A percentile compares a stretch with the other conserved stretches of the same genome.
These are phyloP conservation scores for Carcinoscorpius rotundicauda DNA, from an alignment of 1,140 invertebrate species.

Conservation along the genomic window DNA sequence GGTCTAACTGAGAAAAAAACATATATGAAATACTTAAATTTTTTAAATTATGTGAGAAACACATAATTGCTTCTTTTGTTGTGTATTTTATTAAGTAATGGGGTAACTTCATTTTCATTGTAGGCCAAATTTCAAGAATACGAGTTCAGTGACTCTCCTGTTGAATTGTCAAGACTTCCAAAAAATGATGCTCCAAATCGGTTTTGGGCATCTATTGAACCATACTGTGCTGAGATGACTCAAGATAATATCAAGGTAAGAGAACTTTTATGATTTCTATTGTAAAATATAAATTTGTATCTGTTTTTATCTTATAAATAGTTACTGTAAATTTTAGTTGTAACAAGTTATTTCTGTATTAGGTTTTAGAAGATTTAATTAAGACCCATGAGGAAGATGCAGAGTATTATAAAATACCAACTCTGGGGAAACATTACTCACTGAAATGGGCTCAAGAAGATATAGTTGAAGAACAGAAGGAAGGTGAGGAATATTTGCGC, in stretches of 20 bases:
- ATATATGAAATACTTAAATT: not conserved
- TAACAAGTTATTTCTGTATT: not conserved
- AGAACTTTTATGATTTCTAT: not conserved
- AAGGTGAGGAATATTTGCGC: conserved; percentile 29
- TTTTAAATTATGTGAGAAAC: not conserved
- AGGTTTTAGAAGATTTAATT: conserved; percentile 57
- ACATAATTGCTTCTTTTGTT: not conserved
- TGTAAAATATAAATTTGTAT: conserved; percentile 1
- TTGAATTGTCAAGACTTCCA: conserved; percentile 32
- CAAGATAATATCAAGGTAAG: conserved; percentile 61
- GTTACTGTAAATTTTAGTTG: conserved; percentile 3
- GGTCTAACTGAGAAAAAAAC: not conserved
- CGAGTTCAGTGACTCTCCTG: conserved; percentile 22
- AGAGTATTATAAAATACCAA: conserved; percentile 58
- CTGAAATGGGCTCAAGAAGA: conserved; percentile 79
- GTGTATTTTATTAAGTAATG: not conserved
- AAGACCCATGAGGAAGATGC: conserved; percentile 52
- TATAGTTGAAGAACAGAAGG: conserved; percentile 58
- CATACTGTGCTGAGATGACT: conserved; percentile 78
- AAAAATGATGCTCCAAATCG: conserved; percentile 88
- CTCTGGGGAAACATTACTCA: conserved; percentile 77
- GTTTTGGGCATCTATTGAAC: conserved; percentile 89
- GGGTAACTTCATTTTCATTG: not conserved
- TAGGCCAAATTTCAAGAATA: conserved; percentile 22
- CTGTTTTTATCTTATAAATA: not conserved